Conservation (phyloP, 2,888 invertebrate genomes). For the Lamellibrachia satsuma region DNA sequence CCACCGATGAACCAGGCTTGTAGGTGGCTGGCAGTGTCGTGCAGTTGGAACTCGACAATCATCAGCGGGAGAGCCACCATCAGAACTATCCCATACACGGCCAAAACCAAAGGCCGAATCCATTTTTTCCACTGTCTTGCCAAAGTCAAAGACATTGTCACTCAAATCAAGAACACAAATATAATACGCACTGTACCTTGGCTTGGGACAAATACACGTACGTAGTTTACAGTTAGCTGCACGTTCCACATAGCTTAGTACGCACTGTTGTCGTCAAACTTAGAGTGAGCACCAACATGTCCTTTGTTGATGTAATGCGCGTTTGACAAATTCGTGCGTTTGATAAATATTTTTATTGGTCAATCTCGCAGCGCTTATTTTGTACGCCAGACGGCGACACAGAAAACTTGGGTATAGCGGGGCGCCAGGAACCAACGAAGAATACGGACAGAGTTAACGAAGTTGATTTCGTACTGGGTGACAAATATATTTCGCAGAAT, state of each 20-base stretch:
- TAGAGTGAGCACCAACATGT: neutral
- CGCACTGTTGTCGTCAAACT: neutral
- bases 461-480: neutral
- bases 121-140: constrained; percentile 79
- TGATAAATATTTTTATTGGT: neutral
- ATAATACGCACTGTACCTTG: neutral
- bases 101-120: constrained; percentile 86
- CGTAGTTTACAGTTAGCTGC: neutral
- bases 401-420: neutral
- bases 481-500: neutral
- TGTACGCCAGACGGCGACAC: neutral
- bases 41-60: constrained; percentile 79
- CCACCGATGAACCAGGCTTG: constrained; percentile 85
- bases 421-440: neutral
- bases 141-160: constrained; percentile 28
- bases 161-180: neutral
- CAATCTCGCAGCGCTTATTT: neutral
- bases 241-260: neutral
- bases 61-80: constrained; percentile 85
- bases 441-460: neutral
- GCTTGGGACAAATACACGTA: neutral
- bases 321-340: neutral
- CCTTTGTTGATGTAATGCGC: neutral
- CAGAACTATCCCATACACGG: constrained; percentile 82
- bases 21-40: constrained; percentile 74